Evolutionary conservation across 1,140 invertebrate genomes (phyloP).

Genomic region (Leptonema lineaticorne): DNA sequence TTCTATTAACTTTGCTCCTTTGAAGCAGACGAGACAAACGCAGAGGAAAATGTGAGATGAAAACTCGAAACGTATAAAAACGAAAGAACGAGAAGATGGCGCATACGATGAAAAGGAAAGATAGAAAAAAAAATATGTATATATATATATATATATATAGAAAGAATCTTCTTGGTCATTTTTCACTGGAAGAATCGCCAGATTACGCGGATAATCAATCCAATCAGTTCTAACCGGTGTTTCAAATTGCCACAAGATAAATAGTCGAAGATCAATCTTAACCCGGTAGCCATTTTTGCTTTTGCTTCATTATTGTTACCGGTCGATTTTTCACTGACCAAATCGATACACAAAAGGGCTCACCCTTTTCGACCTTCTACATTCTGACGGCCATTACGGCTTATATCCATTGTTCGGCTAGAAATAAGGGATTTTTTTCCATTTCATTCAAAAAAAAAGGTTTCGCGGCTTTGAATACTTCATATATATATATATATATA

Average conservation of each 20-base stretch:
- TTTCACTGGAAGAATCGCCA: slow-evolving; percentile 8
- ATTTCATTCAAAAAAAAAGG: no score
- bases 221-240: slow-evolving; percentile 8
- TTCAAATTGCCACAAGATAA: slow-evolving; percentile 4
- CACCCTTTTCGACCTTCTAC: no score
- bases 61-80: no score
- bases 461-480: no score
- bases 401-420: no score
- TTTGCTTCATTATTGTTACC: not conserved
- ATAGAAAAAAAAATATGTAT: no score
- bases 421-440: no score
- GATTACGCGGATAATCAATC: slow-evolving; percentile 19
- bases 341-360: not conserved
- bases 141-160: no score
- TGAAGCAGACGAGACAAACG: not conserved
- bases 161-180: no score
- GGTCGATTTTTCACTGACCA: not conserved
- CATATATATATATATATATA: not conserved
- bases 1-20: slow-evolving; percentile 8
- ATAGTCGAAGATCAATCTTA: slow-evolving; percentile 10
- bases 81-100: no score
- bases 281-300: not conserved
- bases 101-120: no score
- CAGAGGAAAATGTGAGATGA: not conserved
- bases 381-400: no score